Base-by-base conservation (phyloP, 1,140 invertebrate genomes). In the Drosophila takahashii region DNA sequence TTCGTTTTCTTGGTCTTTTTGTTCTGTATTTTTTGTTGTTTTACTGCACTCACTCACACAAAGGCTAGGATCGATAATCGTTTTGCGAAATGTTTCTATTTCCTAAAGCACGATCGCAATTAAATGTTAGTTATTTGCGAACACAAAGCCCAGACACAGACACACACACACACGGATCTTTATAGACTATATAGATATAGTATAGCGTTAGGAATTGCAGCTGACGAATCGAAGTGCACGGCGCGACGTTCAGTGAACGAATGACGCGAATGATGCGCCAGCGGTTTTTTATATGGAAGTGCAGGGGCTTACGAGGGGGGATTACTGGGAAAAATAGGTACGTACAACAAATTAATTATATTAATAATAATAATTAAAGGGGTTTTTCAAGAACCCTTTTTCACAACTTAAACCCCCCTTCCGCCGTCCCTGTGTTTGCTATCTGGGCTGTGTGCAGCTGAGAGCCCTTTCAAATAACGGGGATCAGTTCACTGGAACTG, bases 41-140 rank as follows among this genome's bases (percentile, higher is more conserved):
- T 15, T 4, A 11, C 18, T 50, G 15, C 48, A 48, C 18, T 39
- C 32, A 18, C 13, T 47, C 7, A 29, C 16, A 39, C 8, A 34
- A 36, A 29, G 42, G n/a, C 26, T 37, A 32, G 2, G 13, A 27
- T 32, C 13, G 32, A 27, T 37, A 36, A 16, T 6, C 48, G 16
- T 41, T 50, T 11, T 18, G 32, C 57, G 32, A 36, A 41, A 41
- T 5, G 13, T n/a, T 70, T 53, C 44, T 56, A 29, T 47, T 60
- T 41, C 67, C 41, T 70, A 47, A 58, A 54, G 27, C 16, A 10
- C 29, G 52, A 54, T 51, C 59, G 76, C 41, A 83, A 71, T 71
- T 59, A 56, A 53, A 61, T 47, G 54, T 61, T 70, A 45, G 61
- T 75, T 51, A 18, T 52, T 42, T 7, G 32, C 18, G 34, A 66